These are phyloP conservation scores for Teinopalpus imperialis DNA, from an alignment of 2,888 invertebrate genomes.

Conservation along the genomic window DNA sequence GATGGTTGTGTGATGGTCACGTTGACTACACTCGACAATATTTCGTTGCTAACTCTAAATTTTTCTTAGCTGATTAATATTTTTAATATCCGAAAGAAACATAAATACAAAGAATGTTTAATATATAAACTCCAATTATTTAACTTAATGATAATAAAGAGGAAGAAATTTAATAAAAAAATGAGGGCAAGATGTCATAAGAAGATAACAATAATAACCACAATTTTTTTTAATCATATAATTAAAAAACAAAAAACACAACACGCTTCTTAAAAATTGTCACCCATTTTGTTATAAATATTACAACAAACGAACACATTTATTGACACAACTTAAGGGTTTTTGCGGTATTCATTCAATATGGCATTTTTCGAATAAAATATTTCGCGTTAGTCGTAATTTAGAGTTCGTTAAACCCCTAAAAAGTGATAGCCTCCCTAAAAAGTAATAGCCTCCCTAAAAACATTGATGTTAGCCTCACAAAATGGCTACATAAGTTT, in stretches of 20 bases:
- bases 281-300: constrained; percentile 64
- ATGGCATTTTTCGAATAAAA: constrained; percentile 16
- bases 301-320: constrained; percentile 60
- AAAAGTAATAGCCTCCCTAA: constrained; percentile 18
- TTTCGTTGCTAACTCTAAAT: no score
- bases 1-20: no score
- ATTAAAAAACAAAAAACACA: constrained; percentile 36
- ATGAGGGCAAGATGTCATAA: no score
- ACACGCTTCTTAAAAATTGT: constrained; percentile 35
- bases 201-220: constrained; percentile 6
- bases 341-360: constrained; percentile 23
- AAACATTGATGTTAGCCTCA: constrained; percentile 22
- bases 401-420: constrained; percentile 8
- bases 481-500: constrained; percentile 16
- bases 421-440: constrained; percentile 17
- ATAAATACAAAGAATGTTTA: no score
- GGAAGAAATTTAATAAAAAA: no score
- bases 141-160: no score
- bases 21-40: no score
- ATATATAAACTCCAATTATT: no score
- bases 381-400: constrained; percentile 4
- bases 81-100: no score
- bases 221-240: constrained; percentile 24
- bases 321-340: constrained; percentile 32
- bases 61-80: no score